Conservation (phyloP, 2,113 vertebrate genomes). For the Promerops cafer region DNA sequence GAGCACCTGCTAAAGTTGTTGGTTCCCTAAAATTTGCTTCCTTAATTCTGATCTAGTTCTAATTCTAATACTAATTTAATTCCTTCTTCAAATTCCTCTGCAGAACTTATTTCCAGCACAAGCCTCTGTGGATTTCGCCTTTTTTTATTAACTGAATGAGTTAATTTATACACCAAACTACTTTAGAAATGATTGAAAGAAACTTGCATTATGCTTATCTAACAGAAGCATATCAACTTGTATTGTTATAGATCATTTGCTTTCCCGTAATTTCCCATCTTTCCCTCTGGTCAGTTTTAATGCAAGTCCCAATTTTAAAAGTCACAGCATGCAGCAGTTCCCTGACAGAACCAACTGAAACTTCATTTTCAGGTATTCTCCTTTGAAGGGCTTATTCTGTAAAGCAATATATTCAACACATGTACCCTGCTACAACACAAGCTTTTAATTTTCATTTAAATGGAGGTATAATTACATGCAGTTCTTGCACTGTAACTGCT, state of each 20-base stretch:
- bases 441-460: constrained; percentile 62
- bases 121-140: neutral
- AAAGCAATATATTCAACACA: constrained; percentile 20
- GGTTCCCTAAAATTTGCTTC: neutral
- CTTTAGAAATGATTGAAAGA: constrained; percentile 34
- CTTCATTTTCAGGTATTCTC: constrained; percentile 1
- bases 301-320: neutral
- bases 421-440: neutral
- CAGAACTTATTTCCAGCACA: neutral
- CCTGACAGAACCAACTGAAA: neutral
- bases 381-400: neutral
- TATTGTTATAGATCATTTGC: constrained; percentile 20
- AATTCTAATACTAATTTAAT: constrained; percentile 19
- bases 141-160: constrained; percentile 9
- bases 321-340: neutral
- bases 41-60: neutral
- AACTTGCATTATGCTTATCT: constrained; percentile 31
- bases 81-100: neutral
- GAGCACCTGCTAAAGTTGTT: neutral
- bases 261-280: constrained; percentile 12
- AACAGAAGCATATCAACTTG: constrained; percentile 1
- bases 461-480: constrained; percentile 45
- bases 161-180: constrained; percentile 36
- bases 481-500: constrained; percentile 47
- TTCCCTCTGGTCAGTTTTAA: constrained; percentile 24